Percentiles rank a stretch among this genome's conserved stretches.
These are phyloP conservation scores for Neosilurus mollespiculum DNA, from an alignment of 2,797 vertebrate genomes.

Conservation along the genomic window DNA sequence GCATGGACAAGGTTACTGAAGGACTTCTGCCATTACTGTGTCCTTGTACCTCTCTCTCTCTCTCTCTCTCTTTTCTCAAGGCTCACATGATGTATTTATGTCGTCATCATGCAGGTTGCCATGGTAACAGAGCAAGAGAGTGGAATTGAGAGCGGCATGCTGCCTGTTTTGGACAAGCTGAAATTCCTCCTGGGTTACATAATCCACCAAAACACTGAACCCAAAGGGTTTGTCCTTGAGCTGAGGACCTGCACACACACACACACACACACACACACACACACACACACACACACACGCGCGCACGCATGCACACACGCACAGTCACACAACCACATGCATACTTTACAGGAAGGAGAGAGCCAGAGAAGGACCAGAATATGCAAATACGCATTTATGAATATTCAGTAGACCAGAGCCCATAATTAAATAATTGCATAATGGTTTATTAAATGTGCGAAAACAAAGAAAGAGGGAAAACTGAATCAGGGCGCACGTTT, in stretches of 20 bases:
- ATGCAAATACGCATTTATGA: not conserved
- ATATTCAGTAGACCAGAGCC: slow-evolving; percentile 9
- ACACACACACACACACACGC: slow-evolving; percentile 1
- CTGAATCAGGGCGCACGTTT: slow-evolving; percentile 43
- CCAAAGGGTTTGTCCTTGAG: slow-evolving; percentile 19
- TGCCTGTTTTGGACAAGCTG: slow-evolving; percentile 24
- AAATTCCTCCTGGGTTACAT: slow-evolving; percentile 27
- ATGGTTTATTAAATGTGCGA: slow-evolving; percentile 51
- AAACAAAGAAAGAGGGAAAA: slow-evolving; percentile 37
- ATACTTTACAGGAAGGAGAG: not conserved
- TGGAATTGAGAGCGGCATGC: slow-evolving; percentile 15
- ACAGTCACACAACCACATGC: slow-evolving; percentile 18
- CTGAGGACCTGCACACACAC: slow-evolving; percentile 4
- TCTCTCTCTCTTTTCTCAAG: slow-evolving; percentile 29
- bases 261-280: slow-evolving; percentile 19
- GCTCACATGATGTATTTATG: slow-evolving; percentile 54
- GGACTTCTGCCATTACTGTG: slow-evolving; percentile 25
- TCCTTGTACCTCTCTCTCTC: not conserved
- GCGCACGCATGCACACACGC: not conserved
- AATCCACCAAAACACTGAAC: slow-evolving; percentile 23
- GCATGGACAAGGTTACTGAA: slow-evolving; percentile 45
- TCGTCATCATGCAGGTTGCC: slow-evolving; percentile 54
- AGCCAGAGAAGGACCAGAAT: not conserved
- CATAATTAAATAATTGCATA: slow-evolving; percentile 45
- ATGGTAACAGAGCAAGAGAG: slow-evolving; percentile 41